Percentiles rank a stretch among this genome's conserved stretches.
These are phyloP conservation scores for Antitype chi DNA, from an alignment of 2,888 invertebrate species.

Conservation along the genomic window DNA sequence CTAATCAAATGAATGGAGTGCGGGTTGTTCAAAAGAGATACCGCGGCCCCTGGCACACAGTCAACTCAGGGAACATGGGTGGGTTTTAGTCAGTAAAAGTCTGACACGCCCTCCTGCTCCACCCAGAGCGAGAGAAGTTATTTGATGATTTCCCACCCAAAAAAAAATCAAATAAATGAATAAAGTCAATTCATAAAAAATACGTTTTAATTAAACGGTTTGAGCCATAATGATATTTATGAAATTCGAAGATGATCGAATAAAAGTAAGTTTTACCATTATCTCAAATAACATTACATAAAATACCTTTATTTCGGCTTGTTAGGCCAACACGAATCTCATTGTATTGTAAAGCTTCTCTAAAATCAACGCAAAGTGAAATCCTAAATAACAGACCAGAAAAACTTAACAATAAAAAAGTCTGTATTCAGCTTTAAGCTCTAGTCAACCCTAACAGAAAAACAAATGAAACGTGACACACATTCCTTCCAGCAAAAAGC, in stretches of 20 bases:
- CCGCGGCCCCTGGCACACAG: no score
- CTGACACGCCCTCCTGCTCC: no score
- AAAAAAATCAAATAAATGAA: background rate
- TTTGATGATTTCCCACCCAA: no score
- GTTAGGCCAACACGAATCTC: no score
- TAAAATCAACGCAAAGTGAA: background rate
- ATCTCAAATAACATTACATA: background rate
- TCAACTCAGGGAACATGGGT: no score
- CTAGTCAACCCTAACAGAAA: slow-evolving; percentile 49
- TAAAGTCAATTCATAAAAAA: background rate
- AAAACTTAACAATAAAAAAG: slow-evolving; percentile 1
- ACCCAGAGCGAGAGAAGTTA: no score
- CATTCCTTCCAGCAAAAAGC: slow-evolving; percentile 61
- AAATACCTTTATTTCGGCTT: background rate
- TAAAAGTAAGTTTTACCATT: background rate
- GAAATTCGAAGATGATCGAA: background rate
- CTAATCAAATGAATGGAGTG: background rate
- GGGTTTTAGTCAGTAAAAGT: no score
- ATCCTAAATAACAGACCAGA: background rate
- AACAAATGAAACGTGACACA: slow-evolving; percentile 54
- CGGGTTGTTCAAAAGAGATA: no score
- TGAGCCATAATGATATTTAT: background rate
- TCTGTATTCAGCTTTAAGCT: background rate
- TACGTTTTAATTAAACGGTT: background rate
- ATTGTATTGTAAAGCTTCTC: background rate